Conservation (phyloP, 2,797 vertebrate genomes). For the Anguilla pacifica region DNA sequence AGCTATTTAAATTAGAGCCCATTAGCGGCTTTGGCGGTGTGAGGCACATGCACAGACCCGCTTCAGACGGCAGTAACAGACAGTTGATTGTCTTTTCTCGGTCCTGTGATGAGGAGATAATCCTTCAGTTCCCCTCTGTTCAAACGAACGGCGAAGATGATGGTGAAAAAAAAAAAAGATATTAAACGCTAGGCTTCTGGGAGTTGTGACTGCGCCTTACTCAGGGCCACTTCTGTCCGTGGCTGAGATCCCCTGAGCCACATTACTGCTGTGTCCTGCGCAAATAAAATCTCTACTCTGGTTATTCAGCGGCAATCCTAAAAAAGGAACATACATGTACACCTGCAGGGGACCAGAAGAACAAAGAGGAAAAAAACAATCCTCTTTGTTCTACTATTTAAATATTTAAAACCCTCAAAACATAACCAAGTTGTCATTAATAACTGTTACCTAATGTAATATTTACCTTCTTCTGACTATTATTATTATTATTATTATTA, state of each 20-base stretch:
- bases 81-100: slow-evolving; percentile 4
- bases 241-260: background rate
- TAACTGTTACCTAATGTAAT: background rate
- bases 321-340: background rate
- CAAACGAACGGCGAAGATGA: background rate
- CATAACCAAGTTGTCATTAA: background rate
- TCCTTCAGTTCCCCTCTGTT: background rate
- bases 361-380: background rate
- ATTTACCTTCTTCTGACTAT: no score
- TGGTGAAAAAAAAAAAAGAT: background rate
- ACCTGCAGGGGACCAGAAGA: background rate
- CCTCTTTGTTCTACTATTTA: background rate
- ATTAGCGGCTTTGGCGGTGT: background rate
- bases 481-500: background rate
- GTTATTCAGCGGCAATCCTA: background rate
- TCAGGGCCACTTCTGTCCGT: background rate
- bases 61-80: background rate
- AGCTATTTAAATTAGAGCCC: background rate
- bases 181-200: background rate
- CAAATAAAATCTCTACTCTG: background rate
- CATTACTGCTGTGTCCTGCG: background rate
- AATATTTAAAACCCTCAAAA: background rate
- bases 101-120: slow-evolving; percentile 5
- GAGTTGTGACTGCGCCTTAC: background rate
- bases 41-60: background rate